Evolutionary conservation across 2,888 invertebrate genomes (phyloP), one percentile per base, ranked within the genome.

Genomic region (Cephus pulcher): DNA sequence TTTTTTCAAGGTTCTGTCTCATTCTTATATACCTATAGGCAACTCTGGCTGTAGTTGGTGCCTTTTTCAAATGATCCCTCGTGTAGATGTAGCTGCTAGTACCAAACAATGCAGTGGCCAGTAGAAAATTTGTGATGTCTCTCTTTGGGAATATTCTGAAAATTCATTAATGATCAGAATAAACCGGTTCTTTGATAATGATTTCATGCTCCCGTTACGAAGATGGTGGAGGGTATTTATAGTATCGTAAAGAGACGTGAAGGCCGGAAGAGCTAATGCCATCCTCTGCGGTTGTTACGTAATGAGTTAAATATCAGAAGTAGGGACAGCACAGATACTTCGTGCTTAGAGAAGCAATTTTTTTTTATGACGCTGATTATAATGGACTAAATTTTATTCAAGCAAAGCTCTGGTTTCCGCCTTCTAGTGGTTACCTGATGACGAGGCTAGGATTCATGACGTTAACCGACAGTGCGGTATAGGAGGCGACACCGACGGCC

Each of bases 381-480:
- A 40, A 15, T 15, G 40, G 73, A 34, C 15, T 56, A 73, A n/a
- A 34, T 30, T 30, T 11, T 11, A n/a, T 35, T 37, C 69, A 34
- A 69, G 70, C 23, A 76, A 71, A 76, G 37, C 15, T 15, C 15
- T 23, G n/a, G 35, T 69, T n/a, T 6, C 40, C 40, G 40, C 15
- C 33, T 12, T 15, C 4, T 1, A 40, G 40, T 40, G 40, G 40
- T 90, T 92, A 95, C 95, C 95, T 95, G 86, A 95, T 93, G 86
- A 96, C 93, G 84, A 97, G 92, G 83, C 94, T 94, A 4, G 97
- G 97, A 89, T 97, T 96, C 96, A 97, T 96, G 76, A 97, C 96
- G 92, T 96, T 96, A 75, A 97, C 93, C 74, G 97, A 96, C 76
- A 97, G 93, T 69, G 96, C 95, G 87, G 95, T 95, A 92, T 97